Conservation (phyloP, 2,113 vertebrate genomes). For the Synodontis membranacea region DNA sequence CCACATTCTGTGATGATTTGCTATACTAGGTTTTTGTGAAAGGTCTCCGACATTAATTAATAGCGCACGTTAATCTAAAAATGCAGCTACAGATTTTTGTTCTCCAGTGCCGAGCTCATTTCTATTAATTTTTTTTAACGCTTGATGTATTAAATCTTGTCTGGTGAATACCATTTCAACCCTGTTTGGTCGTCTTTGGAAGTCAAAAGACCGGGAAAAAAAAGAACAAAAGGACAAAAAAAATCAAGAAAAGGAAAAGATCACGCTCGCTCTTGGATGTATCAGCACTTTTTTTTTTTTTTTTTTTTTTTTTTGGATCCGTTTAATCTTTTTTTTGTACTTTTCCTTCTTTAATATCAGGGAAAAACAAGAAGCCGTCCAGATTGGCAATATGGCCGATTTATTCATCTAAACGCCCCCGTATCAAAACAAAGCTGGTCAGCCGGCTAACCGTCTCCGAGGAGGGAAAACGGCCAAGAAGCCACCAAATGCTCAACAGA, state of each 20-base stretch:
- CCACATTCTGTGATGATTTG: background rate
- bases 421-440: slow-evolving; percentile 55
- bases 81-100: background rate
- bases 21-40: background rate
- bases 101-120: background rate
- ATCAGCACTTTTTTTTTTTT: background rate
- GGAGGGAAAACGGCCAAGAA: slow-evolving; percentile 53
- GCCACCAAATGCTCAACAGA: slow-evolving; percentile 71
- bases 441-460: slow-evolving; percentile 57
- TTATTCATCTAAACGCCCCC: slow-evolving; percentile 55
- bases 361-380: slow-evolving; percentile 25
- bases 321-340: slow-evolving; percentile 6
- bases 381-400: slow-evolving; percentile 52
- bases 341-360: slow-evolving; percentile 44
- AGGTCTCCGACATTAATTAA: slow-evolving; percentile 20
- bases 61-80: background rate
- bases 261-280: background rate
- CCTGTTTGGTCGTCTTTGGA: background rate
- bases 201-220: background rate
- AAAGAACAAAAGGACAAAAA: background rate
- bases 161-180: background rate
- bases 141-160: slow-evolving; percentile 5
- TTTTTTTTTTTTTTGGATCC: too few relatives aligned
- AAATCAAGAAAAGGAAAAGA: background rate
- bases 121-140: background rate